Evolutionary conservation across 2,797 vertebrate genomes (phyloP), one percentile per base, ranked within the genome.

Genomic region (Cynopterus sphinx): DNA sequence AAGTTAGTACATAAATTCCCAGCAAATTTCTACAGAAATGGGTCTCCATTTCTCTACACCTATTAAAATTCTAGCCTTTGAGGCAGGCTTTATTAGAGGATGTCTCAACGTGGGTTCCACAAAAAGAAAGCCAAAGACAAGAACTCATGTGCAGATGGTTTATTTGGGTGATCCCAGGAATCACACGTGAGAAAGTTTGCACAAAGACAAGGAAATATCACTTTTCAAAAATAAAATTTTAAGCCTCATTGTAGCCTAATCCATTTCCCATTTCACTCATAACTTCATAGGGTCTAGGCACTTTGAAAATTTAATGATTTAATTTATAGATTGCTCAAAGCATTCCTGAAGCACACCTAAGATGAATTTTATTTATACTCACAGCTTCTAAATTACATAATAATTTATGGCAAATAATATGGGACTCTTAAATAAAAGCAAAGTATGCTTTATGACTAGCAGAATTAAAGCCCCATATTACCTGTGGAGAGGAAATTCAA

Each of bases 141-240:
- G 9, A 31, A 33, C 39, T 65, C 41, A 26, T 10, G 39, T 9
- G 10, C 31, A 92, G 4, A 67, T 19, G 46, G 10, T 61, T 79
- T 49, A 26, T 41, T 67, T 55, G 79, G 17, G 33, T 11, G 39
- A 46, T 26, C 8, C 4, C 24, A 24, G 1, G 39, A 84, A 79
- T 84, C 82, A n/a, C 22, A 49, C 41, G 28, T 17, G 49, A 75
- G 33, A n/a, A 63, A 77, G 41, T 49, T 21, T 87, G 55, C 28
- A 65, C 46, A 81, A 73, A 89, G 33, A 31, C 31, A 55, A 82
- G 31, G 41, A 87, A 87, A 87, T 88, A 28, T 3, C 2, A 68
- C 68, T 74, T 87, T 63, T 82, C 61, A 86, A 43, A 83, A 95
- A 63, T 31, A 78, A 92, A 78, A 63, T 55, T 63, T 73, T 43